These are phyloP conservation scores for Punctoribates punctum DNA, from an alignment of 2,888 invertebrate genomes.

Conservation along the genomic window DNA sequence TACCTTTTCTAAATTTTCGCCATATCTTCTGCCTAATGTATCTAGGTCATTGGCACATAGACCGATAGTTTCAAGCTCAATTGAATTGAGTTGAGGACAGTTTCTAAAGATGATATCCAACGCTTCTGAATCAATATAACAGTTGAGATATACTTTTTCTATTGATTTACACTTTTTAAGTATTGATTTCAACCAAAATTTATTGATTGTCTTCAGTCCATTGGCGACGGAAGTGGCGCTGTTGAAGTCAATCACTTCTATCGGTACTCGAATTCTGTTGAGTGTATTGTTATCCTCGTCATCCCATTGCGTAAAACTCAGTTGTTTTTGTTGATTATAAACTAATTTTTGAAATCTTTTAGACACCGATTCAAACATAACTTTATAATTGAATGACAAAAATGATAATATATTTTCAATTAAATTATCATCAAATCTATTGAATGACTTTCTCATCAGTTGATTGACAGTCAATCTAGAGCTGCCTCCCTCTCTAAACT, in stretches of 20 bases:
- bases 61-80: not conserved
- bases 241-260: not conserved
- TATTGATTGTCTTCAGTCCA: not conserved
- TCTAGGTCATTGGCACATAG: not conserved
- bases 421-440: constrained; percentile 5
- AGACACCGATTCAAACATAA: not conserved
- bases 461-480: not conserved
- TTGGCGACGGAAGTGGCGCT: not conserved
- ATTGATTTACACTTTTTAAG: not conserved
- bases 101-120: not conserved
- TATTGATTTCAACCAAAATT: not conserved
- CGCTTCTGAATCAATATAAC: not conserved
- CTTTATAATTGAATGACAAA: not conserved
- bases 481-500: too few species aligned
- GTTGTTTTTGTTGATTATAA: constrained; percentile 4
- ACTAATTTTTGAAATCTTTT: not conserved
- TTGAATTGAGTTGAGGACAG: not conserved
- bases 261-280: not conserved
- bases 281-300: not conserved
- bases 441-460: not conserved
- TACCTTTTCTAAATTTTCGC: not conserved
- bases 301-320: not conserved
- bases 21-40: not conserved
- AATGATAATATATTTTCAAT: not conserved
- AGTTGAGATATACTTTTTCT: not conserved